These are phyloP conservation scores for Pholis gunnellus DNA, from an alignment of 2,113 vertebrate species.

Conservation along the genomic window DNA sequence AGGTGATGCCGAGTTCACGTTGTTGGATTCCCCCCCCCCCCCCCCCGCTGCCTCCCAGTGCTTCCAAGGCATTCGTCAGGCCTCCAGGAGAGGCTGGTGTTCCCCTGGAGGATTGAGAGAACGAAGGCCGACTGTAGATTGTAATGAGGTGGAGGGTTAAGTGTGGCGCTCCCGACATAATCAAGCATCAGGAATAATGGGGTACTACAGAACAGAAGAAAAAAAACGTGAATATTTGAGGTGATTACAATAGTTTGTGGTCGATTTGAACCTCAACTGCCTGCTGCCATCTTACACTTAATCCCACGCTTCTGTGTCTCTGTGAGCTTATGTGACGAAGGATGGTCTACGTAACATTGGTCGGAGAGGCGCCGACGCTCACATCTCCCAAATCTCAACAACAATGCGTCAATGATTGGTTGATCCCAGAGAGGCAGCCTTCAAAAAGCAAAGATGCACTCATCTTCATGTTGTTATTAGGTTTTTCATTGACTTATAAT, in stretches of 20 bases:
- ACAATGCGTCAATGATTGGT: background rate
- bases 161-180: background rate
- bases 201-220: background rate
- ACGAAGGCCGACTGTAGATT: constrained; percentile 30
- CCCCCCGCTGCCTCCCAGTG: constrained; percentile 30
- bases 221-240: constrained; percentile 40
- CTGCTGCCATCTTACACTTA: background rate
- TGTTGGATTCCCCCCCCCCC: constrained; percentile 32
- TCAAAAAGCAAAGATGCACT: background rate
- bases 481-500: background rate
- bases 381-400: background rate
- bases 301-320: background rate
- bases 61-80: constrained; percentile 40
- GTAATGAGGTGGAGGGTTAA: constrained; percentile 43
- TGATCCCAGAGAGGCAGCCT: background rate
- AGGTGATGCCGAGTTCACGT: constrained; percentile 66
- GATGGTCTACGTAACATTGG: background rate
- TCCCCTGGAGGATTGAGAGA: constrained; percentile 40
- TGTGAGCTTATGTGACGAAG: background rate
- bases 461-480: background rate
- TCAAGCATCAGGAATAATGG: background rate
- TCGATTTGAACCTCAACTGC: background rate
- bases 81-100: constrained; percentile 57
- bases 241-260: constrained; percentile 12
- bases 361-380: background rate